Evolutionary conservation across 1,140 invertebrate species (phyloP), one percentile per base, ranked within the genome.

Genomic region (Rhizoglyphus robini): DNA sequence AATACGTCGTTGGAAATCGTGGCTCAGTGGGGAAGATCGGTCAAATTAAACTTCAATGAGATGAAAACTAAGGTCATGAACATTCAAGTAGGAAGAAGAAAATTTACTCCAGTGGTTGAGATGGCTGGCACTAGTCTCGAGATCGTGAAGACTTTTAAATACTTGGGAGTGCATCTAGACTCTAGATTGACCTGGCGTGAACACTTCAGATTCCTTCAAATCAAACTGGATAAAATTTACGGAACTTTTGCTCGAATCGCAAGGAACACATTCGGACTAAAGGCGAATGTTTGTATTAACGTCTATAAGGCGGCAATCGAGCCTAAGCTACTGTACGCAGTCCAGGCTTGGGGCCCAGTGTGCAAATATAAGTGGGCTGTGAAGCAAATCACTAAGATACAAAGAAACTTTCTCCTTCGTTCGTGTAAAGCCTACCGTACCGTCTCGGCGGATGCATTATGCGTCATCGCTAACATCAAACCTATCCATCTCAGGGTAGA

Each of bases 1-100:
- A 65, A 65, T 2, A 15, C 11, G 23, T 62, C 64, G 2, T 13
- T 65, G 1, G 58, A 29, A 8, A 20, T 18, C 15, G 66, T 65
- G 8, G 1, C 20, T 2, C 18, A 65, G n/a, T 64, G 64, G 64
- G 64, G 64, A 4, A 8, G 18, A 23, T 4, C 29, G 5, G 29
- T n/a, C n/a, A 64, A 65, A 11, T 13, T 65, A 8, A 27, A 25
- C 18, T 65, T 65, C 64, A 65, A 65, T 3, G 13, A n/a, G 64
- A 31, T 2, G 2, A 65, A 65, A 65, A 65, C 64, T 4, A 20
- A 65, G 32, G 61, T 29, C 4, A 49, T 63, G 49, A 3, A 29
- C 15, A 5, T 57, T 18, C 18, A 11, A 2, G 5, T n/a, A 15
- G 25, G 3, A 31, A 1, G 36, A 20, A 15, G 15, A 18, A 20